These are phyloP conservation scores for Siniperca obscura DNA, from an alignment of 2,797 vertebrate genomes.

Conservation along the genomic window DNA sequence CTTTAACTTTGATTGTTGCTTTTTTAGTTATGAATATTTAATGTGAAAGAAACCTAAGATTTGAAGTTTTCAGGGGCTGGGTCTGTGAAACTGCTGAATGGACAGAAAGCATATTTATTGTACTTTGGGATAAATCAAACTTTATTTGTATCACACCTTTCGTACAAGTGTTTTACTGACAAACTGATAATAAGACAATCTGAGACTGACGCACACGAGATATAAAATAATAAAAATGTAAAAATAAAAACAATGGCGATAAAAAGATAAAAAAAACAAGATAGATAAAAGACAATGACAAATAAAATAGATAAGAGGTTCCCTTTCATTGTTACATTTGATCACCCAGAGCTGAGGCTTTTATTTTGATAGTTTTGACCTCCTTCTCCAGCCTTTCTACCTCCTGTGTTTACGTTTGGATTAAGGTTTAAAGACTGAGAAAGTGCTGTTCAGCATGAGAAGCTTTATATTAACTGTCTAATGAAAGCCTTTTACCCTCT, in stretches of 20 bases:
- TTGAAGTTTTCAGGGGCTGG: too few species aligned
- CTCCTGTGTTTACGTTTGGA: conserved; percentile 30
- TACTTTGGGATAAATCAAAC: background rate
- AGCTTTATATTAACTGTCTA: conserved; percentile 45
- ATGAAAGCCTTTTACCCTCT: conserved; percentile 27
- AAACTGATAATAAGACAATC: background rate
- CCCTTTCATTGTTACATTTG: background rate
- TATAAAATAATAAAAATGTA: background rate
- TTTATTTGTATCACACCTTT: background rate
- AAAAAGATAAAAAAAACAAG: background rate
- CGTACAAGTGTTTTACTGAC: background rate
- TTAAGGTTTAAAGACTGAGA: conserved; percentile 20
- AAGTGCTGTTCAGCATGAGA: conserved; percentile 24
- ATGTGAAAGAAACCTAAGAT: too few species aligned
- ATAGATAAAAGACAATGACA: background rate
- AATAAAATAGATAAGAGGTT: background rate
- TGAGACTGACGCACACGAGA: background rate
- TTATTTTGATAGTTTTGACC: conserved; percentile 19
- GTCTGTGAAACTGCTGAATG: too few species aligned
- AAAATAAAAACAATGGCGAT: background rate
- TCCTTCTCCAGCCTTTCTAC: background rate
- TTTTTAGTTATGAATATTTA: too few species aligned
- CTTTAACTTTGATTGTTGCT: too few species aligned
- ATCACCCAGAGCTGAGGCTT: background rate
- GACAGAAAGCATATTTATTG: too few species aligned